Base-by-base conservation (phyloP, 2,888 invertebrate genomes). In the Stenolophus ochropezus region DNA sequence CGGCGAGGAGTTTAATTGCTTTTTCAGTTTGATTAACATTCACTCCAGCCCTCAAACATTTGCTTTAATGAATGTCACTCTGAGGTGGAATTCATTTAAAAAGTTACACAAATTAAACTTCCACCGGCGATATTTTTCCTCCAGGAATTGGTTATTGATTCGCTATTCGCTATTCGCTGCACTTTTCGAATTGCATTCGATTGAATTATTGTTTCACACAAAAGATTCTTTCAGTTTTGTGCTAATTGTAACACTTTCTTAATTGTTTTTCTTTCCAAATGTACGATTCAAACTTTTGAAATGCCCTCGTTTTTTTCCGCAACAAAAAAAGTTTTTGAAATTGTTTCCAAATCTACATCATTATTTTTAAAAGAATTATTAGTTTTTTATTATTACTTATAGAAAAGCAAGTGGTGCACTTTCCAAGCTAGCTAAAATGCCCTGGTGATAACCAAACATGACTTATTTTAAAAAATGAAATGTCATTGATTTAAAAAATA, bases 1-100 rank as follows among this genome's bases (percentile, higher is more conserved):
- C 27, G 23, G 20, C 42, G 21, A 27, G 25, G 51, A 51, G 53
- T 75, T 75, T 75, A 75, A 75, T 75, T 75, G 75, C 53, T 75
- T 75, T 75, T 75, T 75, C 75, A 53, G 53, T 75, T 51, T 75
- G 75, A 75, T 75, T 75, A 75, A 53, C 53, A 75, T 75, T 75
- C 53, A 25, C 27, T 75, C 6, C 51, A 27, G 16, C 53, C 53
- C 75, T 75, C 51, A 53, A 53, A 75, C 53, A 75, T 53, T 75
- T 75, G 75, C 51, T 73, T 73, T 73, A 73, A 75, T 75, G 53
- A 75, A 75, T 75, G 75, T 75, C 75, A 75, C 53, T 75, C 49
- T 49, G 49, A 53, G 16, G 53, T 25, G 75, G 53, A 75, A 75
- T 75, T 53, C n/a, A 53, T 75, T 75, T 53, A 27, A 75, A 18